Evolutionary conservation across 2,113 vertebrate species (phyloP).

Genomic region (Rhinogobius similis): DNA sequence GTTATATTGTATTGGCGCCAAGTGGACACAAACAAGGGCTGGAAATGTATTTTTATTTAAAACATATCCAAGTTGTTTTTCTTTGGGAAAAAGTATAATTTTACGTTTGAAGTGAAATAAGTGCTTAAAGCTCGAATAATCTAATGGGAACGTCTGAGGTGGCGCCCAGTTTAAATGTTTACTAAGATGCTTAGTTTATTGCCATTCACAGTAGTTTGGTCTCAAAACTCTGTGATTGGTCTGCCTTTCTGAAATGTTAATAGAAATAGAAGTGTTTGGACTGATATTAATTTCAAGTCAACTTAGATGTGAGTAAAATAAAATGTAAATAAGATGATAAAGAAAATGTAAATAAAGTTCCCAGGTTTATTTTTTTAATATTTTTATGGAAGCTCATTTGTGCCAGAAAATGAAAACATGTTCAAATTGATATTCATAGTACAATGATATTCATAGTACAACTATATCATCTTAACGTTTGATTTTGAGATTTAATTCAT

Average conservation of each 20-base stretch:
- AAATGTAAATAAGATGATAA: constrained; percentile 67
- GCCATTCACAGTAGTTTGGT: not conserved
- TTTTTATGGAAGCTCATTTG: constrained; percentile 14
- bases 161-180: constrained; percentile 2
- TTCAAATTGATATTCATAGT: not conserved
- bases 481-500: not conserved
- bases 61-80: constrained; percentile 22
- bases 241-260: not conserved
- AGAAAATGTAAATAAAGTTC: constrained; percentile 66
- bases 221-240: not conserved
- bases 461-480: not conserved
- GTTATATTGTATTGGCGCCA: constrained; percentile 2
- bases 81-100: constrained; percentile 24
- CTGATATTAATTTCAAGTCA: constrained; percentile 21
- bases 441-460: not conserved
- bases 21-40: constrained; percentile 40
- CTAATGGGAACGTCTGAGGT: not conserved
- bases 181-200: not conserved
- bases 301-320: constrained; percentile 32
- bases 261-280: constrained; percentile 7
- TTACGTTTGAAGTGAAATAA: constrained; percentile 56
- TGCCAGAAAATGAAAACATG: constrained; percentile 13
- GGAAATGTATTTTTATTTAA: constrained; percentile 27
- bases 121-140: constrained; percentile 15
- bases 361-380: constrained; percentile 45